Percentiles rank a stretch among this genome's conserved stretches.
Evolutionary conservation across 1,140 invertebrate species (phyloP).

Genomic region (Tetragonula clypearis): DNA sequence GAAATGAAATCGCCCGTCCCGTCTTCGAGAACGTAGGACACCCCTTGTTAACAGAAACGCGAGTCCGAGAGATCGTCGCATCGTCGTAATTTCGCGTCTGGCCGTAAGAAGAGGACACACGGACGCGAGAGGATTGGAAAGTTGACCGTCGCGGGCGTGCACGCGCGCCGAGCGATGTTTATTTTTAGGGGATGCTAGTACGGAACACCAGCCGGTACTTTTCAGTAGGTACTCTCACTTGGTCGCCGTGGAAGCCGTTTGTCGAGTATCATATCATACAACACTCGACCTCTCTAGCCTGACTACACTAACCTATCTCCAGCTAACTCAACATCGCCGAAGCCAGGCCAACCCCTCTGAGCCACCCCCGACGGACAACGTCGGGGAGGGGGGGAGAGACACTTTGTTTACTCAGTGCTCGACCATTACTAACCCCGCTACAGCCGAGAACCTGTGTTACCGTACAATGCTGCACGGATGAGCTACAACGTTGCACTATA

Average conservation of each 20-base stretch:
- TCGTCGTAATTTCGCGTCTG: background rate
- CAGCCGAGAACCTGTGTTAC: slow-evolving; percentile 53
- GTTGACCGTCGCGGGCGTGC: slow-evolving; percentile 17
- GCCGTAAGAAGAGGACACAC: background rate
- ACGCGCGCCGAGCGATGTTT: slow-evolving; percentile 55
- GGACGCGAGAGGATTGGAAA: background rate
- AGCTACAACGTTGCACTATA: slow-evolving; percentile 39
- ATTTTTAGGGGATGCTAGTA: slow-evolving; percentile 61
- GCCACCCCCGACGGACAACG: slow-evolving; percentile 51
- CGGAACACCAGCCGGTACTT: slow-evolving; percentile 45
- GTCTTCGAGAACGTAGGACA: too few species aligned
- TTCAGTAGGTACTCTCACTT: slow-evolving; percentile 57
- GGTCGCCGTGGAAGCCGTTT: slow-evolving; percentile 59
- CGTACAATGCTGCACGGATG: slow-evolving; percentile 54
- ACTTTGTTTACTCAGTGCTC: slow-evolving; percentile 72
- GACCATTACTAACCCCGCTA: slow-evolving; percentile 69
- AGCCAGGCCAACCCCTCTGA: slow-evolving; percentile 56
- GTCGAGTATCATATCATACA: slow-evolving; percentile 74
- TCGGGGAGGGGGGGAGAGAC: slow-evolving; percentile 14
- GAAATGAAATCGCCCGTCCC: background rate
- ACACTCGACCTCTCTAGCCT: slow-evolving; percentile 69
- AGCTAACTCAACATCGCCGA: slow-evolving; percentile 67
- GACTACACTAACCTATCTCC: slow-evolving; percentile 62
- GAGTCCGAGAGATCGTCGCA: background rate
- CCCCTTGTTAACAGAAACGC: background rate